Conservation (phyloP, 2,113 vertebrate species). For the Paramormyrops kingsleyae region DNA sequence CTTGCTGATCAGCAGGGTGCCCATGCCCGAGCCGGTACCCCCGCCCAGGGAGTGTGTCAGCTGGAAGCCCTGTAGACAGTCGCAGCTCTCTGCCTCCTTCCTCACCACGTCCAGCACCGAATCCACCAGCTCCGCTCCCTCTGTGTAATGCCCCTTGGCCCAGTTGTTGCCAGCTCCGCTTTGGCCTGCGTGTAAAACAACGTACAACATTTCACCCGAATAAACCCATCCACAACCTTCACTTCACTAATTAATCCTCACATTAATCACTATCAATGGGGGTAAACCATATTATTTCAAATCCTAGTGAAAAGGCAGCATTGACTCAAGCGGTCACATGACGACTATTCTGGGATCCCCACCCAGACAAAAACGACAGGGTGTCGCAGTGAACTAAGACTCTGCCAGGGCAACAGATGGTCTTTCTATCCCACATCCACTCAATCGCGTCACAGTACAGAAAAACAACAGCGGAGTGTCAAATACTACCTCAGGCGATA, state of each 20-base stretch:
- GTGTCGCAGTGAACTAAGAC: neutral
- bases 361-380: neutral
- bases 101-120: constrained; percentile 84
- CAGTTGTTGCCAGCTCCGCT: constrained; percentile 79
- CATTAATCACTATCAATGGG: neutral
- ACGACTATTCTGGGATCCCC: neutral
- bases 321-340: neutral
- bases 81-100: constrained; percentile 85
- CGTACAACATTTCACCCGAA: neutral
- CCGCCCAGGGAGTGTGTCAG: constrained; percentile 82
- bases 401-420: neutral
- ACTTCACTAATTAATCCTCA: neutral
- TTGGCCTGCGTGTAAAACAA: constrained; percentile 59
- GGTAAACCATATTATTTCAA: neutral
- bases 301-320: neutral
- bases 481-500: neutral
- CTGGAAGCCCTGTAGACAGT: constrained; percentile 87
- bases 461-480: neutral
- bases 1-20: constrained; percentile 84
- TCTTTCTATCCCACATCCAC: neutral
- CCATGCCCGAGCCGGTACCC: constrained; percentile 82
- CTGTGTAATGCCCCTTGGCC: constrained; percentile 88
- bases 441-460: neutral
- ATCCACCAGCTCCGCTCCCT: constrained; percentile 82
- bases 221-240: neutral